These are phyloP conservation scores for Dexiosoma caninum DNA, from an alignment of 2,888 invertebrate species.

Conservation along the genomic window DNA sequence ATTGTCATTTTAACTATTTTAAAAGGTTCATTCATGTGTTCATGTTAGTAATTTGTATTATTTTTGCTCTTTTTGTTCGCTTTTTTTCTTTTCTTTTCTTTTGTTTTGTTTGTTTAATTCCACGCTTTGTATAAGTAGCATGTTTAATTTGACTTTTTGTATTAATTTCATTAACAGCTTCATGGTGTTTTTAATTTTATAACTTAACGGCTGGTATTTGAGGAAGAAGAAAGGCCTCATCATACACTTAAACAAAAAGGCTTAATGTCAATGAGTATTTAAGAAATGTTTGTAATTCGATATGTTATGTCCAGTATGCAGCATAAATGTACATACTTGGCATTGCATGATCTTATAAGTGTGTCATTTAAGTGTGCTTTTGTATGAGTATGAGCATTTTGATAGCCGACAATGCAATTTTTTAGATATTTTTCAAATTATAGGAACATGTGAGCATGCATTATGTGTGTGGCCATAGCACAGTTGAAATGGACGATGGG, in stretches of 20 bases:
- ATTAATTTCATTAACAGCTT: constrained; percentile 73
- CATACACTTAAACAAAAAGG: too few relatives aligned
- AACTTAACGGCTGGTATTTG: constrained; percentile 51
- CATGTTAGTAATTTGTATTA: constrained; percentile 63
- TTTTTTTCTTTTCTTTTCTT: constrained; percentile 36
- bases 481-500: background rate
- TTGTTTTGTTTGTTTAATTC: constrained; percentile 4
- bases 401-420: constrained; percentile 28
- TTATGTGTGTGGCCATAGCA: background rate
- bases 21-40: constrained; percentile 63
- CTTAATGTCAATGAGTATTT: constrained; percentile 37
- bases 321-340: constrained; percentile 31
- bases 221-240: background rate
- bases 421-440: constrained; percentile 10
- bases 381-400: background rate
- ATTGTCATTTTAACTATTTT: constrained; percentile 64
- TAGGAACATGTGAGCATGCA: background rate
- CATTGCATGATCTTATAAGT: constrained; percentile 30
- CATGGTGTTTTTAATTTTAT: constrained; percentile 68
- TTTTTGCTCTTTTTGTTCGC: constrained; percentile 41
- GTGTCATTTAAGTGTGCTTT: constrained; percentile 17
- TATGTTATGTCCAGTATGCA: constrained; percentile 46
- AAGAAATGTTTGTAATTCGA: constrained; percentile 53
- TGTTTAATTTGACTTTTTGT: constrained; percentile 64
- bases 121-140: constrained; percentile 51